Evolutionary conservation across 2,888 invertebrate genomes (phyloP).

Genomic region (Sinopyrophorus schimmeli): DNA sequence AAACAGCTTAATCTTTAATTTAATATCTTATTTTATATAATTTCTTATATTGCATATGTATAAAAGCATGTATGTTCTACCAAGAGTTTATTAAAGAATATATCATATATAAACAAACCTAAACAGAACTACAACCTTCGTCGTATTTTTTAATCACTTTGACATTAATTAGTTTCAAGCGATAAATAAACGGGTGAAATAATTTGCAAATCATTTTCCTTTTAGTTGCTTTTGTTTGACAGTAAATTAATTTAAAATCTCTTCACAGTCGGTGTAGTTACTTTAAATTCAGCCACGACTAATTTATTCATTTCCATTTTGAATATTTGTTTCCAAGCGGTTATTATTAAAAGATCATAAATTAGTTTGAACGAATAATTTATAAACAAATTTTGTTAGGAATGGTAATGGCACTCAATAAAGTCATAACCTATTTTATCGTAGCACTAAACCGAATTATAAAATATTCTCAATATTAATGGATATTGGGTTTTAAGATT

Average conservation of each 20-base stretch:
- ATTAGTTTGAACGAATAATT: constrained; percentile 49
- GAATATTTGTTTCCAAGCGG: constrained; percentile 47
- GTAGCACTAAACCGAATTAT: too few species aligned
- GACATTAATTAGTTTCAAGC: constrained; percentile 44
- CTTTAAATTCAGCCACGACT: constrained; percentile 43
- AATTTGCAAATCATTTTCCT: constrained; percentile 46
- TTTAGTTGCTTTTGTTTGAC: constrained; percentile 45
- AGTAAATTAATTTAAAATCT: constrained; percentile 46
- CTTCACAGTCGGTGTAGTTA: constrained; percentile 39
- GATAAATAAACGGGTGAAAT: constrained; percentile 44
- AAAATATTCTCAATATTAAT: too few species aligned
- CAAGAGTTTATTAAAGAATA: constrained; percentile 6
- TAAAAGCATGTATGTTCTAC: too few species aligned
- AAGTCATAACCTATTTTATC: too few species aligned
- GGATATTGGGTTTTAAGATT: too few species aligned
- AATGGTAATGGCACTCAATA: too few species aligned
- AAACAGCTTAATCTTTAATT: too few species aligned
- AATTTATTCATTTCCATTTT: constrained; percentile 46
- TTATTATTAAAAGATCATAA: constrained; percentile 50
- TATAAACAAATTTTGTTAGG: constrained; percentile 36
- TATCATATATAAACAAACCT: too few species aligned
- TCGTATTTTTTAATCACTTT: constrained; percentile 42
- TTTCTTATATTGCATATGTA: too few species aligned
- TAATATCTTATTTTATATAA: too few species aligned
- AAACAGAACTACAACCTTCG: constrained; percentile 15